phyloP scores from a whole-genome alignment of 2,113 vertebrate species.

The Eulacestoma nigropectus region DNA sequence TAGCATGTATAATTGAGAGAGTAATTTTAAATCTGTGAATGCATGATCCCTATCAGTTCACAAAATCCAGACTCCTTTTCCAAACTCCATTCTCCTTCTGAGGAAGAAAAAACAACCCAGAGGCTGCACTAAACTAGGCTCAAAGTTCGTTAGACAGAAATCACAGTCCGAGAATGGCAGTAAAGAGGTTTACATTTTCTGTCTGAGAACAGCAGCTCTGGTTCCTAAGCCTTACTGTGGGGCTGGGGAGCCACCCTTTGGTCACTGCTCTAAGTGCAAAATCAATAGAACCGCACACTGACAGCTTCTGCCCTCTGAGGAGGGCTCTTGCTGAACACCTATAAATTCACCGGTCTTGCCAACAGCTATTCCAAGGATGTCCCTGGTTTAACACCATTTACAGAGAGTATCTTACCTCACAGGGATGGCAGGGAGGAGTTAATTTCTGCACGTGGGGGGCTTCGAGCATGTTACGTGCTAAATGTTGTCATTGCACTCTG shows the following conservation, averaged over 20 bases:
- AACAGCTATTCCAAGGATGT: neutral
- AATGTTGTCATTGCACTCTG: neutral
- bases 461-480: neutral
- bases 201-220: neutral
- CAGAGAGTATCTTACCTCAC: neutral
- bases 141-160: neutral
- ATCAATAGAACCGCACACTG: neutral
- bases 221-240: neutral
- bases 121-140: neutral
- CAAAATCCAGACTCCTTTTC: neutral
- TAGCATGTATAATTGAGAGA: neutral
- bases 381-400: neutral
- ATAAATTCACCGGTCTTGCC: neutral
- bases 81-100: neutral
- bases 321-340: neutral
- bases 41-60: neutral
- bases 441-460: neutral
- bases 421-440: neutral
- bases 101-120: neutral
- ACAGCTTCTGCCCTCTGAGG: neutral
- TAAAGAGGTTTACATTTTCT: neutral
- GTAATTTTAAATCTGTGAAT: neutral
- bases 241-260: constrained; percentile 37
- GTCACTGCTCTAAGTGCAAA: constrained; percentile 26
- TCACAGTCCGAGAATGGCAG: neutral